These are phyloP conservation scores for Allygus modestus DNA, from an alignment of 2,888 invertebrate species.

Conservation along the genomic window DNA sequence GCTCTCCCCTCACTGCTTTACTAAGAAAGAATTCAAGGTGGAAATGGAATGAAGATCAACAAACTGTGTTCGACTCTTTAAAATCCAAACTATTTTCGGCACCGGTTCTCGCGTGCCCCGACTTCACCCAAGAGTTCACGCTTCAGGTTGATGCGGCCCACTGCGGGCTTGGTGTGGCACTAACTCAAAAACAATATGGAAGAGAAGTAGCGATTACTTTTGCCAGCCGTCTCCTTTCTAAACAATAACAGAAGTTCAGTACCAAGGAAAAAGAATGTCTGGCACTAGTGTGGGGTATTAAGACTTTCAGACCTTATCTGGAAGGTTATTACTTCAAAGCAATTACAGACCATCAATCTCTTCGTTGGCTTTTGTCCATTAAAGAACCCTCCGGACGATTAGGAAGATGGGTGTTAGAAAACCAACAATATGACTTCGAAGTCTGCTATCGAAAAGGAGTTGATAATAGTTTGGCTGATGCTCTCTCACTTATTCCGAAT, in stretches of 20 bases:
- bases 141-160: constrained; percentile 66
- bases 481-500: neutral
- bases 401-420: constrained; percentile 9
- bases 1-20: constrained; percentile 33
- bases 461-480: neutral
- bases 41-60: constrained; percentile 1
- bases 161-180: constrained; percentile 63
- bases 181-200: constrained; percentile 67
- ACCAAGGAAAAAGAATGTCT: constrained; percentile 69
- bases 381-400: constrained; percentile 16
- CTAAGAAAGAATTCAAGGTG: constrained; percentile 8
- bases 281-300: constrained; percentile 68
- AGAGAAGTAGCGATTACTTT: constrained; percentile 68
- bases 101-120: constrained; percentile 65
- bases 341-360: constrained; percentile 65
- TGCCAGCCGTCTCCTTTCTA: constrained; percentile 66
- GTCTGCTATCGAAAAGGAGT: constrained; percentile 8
- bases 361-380: constrained; percentile 5
- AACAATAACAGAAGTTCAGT: constrained; percentile 67
- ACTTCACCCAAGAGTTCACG: constrained; percentile 63
- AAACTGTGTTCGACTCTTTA: constrained; percentile 5
- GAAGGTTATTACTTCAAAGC: constrained; percentile 67
- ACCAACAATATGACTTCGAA: constrained; percentile 16
- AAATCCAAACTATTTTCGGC: constrained; percentile 45
- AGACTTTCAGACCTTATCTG: constrained; percentile 68